phyloP scores from a whole-genome alignment of 2,888 invertebrate genomes.

The Mylabris sibirica region DNA sequence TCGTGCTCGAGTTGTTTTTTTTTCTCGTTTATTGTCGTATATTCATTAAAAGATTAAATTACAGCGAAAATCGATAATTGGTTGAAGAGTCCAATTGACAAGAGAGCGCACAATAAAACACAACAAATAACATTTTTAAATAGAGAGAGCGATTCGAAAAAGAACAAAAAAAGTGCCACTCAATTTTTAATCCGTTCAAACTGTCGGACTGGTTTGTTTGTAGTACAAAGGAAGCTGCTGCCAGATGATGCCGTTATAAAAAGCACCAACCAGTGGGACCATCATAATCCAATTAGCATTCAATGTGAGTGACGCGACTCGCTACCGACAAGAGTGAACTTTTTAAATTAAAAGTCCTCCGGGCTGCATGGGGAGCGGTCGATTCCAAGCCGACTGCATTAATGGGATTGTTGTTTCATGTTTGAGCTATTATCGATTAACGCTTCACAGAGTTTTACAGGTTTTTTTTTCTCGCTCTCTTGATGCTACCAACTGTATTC shows the following conservation, averaged over 20 bases:
- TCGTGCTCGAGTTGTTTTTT: neutral
- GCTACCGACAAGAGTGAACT: slow-evolving; percentile 52
- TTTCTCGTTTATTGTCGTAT: neutral
- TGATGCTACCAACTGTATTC: neutral
- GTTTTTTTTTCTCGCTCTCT: slow-evolving; percentile 14
- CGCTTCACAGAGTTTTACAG: slow-evolving; percentile 32
- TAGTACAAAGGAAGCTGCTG: slow-evolving; percentile 49
- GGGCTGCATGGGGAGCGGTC: slow-evolving; percentile 35
- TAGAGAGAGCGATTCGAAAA: slow-evolving; percentile 41
- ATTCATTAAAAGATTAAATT: neutral
- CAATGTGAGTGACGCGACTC: slow-evolving; percentile 53
- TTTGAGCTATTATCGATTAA: slow-evolving; percentile 47
- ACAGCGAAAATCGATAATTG: neutral
- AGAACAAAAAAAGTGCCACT: slow-evolving; percentile 49
- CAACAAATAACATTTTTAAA: slow-evolving; percentile 44
- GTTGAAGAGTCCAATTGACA: neutral
- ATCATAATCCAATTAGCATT: slow-evolving; percentile 60
- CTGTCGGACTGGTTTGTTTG: slow-evolving; percentile 49
- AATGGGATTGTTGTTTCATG: slow-evolving; percentile 53
- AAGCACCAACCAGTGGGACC: slow-evolving; percentile 54
- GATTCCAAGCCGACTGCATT: slow-evolving; percentile 43
- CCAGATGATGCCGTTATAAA: slow-evolving; percentile 56
- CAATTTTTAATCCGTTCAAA: slow-evolving; percentile 54
- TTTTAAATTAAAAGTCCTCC: slow-evolving; percentile 57
- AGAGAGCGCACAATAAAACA: slow-evolving; percentile 37